Conservation (phyloP, 2,797 vertebrate species). For the Lindbergichthys nudifrons region DNA sequence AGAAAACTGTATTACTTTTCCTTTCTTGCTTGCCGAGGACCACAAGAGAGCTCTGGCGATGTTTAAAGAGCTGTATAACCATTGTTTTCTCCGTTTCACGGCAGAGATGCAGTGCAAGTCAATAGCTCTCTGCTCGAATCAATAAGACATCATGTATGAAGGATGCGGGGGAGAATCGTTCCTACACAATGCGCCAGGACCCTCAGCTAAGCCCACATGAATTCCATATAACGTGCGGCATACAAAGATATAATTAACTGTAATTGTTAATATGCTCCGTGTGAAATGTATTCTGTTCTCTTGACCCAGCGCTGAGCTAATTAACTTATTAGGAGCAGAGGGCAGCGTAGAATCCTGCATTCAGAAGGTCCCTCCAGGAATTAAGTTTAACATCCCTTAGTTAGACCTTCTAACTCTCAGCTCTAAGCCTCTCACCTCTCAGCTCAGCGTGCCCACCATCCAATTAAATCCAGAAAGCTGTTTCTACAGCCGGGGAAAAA, state of each 20-base stretch:
- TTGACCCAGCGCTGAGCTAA: slow-evolving; percentile 71
- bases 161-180: slow-evolving; percentile 25
- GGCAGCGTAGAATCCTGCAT: slow-evolving; percentile 52
- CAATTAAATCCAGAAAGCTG: slow-evolving; percentile 80
- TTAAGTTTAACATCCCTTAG: slow-evolving; percentile 76
- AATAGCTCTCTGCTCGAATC: slow-evolving; percentile 29
- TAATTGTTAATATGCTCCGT: slow-evolving; percentile 58
- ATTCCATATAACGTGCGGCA: slow-evolving; percentile 36
- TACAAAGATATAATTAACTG: slow-evolving; percentile 57
- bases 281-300: slow-evolving; percentile 64
- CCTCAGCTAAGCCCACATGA: slow-evolving; percentile 42
- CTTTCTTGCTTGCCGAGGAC: neutral
- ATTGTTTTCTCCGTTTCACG: slow-evolving; percentile 26
- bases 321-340: slow-evolving; percentile 77
- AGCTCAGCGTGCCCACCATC: slow-evolving; percentile 70
- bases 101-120: slow-evolving; percentile 13
- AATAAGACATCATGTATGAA: slow-evolving; percentile 41
- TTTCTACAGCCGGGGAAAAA: slow-evolving; percentile 55
- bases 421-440: slow-evolving; percentile 79
- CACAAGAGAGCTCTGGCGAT: neutral
- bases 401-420: slow-evolving; percentile 71
- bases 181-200: slow-evolving; percentile 13
- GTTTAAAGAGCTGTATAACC: neutral
- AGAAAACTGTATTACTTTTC: neutral
- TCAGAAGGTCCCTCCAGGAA: slow-evolving; percentile 67